Conservation (phyloP, 2,797 vertebrate genomes). For the Hemibagrus guttatus region DNA sequence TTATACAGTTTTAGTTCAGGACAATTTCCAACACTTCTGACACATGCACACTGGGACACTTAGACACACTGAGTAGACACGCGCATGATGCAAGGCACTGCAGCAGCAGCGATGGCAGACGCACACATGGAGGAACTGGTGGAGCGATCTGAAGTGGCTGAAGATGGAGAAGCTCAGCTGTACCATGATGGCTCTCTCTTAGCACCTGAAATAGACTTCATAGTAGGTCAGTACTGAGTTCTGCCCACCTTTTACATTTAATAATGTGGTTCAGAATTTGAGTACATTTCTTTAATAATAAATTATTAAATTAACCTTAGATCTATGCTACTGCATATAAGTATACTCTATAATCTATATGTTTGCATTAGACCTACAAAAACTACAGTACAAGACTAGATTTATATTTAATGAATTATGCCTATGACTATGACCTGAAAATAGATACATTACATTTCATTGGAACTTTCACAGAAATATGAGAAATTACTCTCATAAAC, state of each 20-base stretch:
- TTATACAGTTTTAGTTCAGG: neutral
- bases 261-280: no score
- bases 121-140: slow-evolving; percentile 48
- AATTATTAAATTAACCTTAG: slow-evolving; percentile 4
- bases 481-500: neutral
- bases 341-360: neutral
- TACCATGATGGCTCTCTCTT: slow-evolving; percentile 69
- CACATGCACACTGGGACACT: slow-evolving; percentile 10
- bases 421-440: neutral
- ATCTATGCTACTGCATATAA: neutral
- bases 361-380: neutral
- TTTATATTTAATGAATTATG: neutral
- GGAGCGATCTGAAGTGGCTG: slow-evolving; percentile 35
- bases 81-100: slow-evolving; percentile 9
- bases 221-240: slow-evolving; percentile 66
- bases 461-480: no score
- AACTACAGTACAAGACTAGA: neutral
- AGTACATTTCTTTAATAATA: no score
- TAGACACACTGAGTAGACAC: neutral
- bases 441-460: no score
- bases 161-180: slow-evolving; percentile 24
- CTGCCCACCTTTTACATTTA: neutral
- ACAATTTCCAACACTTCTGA: neutral
- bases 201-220: slow-evolving; percentile 73
- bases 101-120: slow-evolving; percentile 16